phyloP scores from a whole-genome alignment of 2,888 invertebrate species.

The Charanyca ferruginea region DNA sequence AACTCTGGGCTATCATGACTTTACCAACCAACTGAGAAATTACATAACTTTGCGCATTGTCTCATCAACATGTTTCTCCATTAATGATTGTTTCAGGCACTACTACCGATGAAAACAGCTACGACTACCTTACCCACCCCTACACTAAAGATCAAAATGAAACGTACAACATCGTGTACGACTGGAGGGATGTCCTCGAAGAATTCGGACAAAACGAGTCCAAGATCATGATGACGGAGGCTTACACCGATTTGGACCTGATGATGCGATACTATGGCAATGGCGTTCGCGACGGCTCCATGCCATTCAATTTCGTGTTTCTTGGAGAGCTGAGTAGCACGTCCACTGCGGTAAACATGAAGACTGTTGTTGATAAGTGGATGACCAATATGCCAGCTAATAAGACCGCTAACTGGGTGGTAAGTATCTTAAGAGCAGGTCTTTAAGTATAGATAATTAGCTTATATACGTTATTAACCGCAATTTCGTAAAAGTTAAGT shows the following conservation, averaged over 20 bases:
- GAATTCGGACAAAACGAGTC: constrained; percentile 82
- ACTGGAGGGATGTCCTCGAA: constrained; percentile 92
- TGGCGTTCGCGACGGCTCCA: constrained; percentile 78
- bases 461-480: background rate
- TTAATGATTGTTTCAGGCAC: constrained; percentile 13
- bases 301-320: constrained; percentile 93
- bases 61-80: background rate
- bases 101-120: constrained; percentile 74
- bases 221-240: constrained; percentile 92
- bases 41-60: background rate
- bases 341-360: constrained; percentile 89
- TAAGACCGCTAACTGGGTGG: constrained; percentile 93
- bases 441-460: background rate
- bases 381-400: constrained; percentile 89
- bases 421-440: constrained; percentile 74
- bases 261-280: constrained; percentile 92
- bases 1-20: background rate
- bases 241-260: constrained; percentile 87
- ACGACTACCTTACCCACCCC: constrained; percentile 88
- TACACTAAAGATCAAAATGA: constrained; percentile 90
- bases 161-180: constrained; percentile 91
- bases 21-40: background rate
- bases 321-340: constrained; percentile 85
- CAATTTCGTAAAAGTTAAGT: too few relatives aligned
- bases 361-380: constrained; percentile 90